Evolutionary conservation across 2,797 vertebrate genomes (phyloP).

Genomic region (Phoebastria nigripes): DNA sequence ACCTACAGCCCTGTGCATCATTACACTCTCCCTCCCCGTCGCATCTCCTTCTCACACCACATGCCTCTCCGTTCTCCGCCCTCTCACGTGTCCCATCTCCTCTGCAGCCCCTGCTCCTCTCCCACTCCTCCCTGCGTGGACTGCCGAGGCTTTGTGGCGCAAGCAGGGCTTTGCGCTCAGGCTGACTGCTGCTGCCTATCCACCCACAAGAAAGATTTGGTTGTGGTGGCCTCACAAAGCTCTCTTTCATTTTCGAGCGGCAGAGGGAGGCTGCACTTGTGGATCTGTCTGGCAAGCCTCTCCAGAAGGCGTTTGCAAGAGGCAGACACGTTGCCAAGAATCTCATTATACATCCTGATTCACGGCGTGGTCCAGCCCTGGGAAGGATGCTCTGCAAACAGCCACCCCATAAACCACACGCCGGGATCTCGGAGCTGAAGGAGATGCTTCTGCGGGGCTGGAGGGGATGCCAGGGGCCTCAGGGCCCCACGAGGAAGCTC

Average conservation of each 20-base stretch:
- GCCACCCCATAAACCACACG: background rate
- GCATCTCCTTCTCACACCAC: background rate
- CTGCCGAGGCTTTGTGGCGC: background rate
- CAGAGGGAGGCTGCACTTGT: constrained; percentile 8
- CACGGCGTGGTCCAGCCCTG: background rate
- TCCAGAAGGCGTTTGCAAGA: constrained; percentile 36
- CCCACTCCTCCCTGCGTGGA: background rate
- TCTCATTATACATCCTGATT: background rate
- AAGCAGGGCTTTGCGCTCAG: background rate
- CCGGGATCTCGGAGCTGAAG: background rate
- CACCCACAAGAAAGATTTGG: background rate
- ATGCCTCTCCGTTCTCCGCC: background rate
- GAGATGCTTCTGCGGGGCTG: background rate
- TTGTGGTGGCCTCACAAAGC: constrained; percentile 22
- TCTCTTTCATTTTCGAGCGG: constrained; percentile 5
- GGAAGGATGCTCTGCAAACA: background rate
- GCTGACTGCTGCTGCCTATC: background rate
- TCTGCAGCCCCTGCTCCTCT: background rate
- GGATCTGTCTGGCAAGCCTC: background rate
- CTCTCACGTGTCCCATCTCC: background rate
- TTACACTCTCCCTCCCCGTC: rapidly evolving
- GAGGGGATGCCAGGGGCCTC: background rate
- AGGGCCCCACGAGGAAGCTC: rapidly evolving
- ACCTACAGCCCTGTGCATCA: background rate
- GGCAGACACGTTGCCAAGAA: constrained; percentile 14